A percentile compares a stretch with the other conserved stretches of the same genome.
These are phyloP conservation scores for Onychomys arenicola DNA, from an alignment of 2,797 vertebrate genomes.

Conservation along the genomic window DNA sequence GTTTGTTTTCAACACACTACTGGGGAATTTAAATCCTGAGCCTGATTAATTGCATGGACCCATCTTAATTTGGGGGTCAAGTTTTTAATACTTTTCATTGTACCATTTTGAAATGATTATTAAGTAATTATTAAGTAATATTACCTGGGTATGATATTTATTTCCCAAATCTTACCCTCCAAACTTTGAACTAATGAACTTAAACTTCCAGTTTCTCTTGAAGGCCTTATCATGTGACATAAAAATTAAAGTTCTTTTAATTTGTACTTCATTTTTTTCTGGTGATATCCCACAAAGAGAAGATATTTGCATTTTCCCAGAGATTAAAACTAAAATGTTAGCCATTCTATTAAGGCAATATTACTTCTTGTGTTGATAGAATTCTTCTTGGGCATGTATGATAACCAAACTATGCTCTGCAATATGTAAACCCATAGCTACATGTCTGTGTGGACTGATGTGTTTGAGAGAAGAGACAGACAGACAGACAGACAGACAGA, in stretches of 20 bases:
- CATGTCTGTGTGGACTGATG: not conserved
- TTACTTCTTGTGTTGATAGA: not conserved
- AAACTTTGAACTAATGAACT: not conserved
- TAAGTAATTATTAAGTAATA: not conserved
- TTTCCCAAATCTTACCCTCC: slow-evolving; percentile 38
- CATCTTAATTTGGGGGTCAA: not conserved
- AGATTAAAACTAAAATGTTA: not conserved
- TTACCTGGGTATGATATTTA: not conserved
- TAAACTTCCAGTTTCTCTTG: not conserved
- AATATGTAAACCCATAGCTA: not conserved
- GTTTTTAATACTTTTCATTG: not conserved
- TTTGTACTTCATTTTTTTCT: not conserved
- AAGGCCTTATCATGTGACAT: not conserved
- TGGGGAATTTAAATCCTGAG: not conserved
- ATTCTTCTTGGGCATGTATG: not conserved
- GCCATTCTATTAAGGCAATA: not conserved
- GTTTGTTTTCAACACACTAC: not conserved
- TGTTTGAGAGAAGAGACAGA: not conserved
- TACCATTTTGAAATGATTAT: slow-evolving; percentile 44
- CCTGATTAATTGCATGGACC: not conserved
- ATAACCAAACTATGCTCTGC: not conserved
- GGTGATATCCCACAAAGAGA: not conserved
- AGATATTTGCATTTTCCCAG: not conserved
- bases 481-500: not conserved
- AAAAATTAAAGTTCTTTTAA: slow-evolving; percentile 46